Conservation (phyloP, 2,888 invertebrate species). For the Microplitis manilae region DNA sequence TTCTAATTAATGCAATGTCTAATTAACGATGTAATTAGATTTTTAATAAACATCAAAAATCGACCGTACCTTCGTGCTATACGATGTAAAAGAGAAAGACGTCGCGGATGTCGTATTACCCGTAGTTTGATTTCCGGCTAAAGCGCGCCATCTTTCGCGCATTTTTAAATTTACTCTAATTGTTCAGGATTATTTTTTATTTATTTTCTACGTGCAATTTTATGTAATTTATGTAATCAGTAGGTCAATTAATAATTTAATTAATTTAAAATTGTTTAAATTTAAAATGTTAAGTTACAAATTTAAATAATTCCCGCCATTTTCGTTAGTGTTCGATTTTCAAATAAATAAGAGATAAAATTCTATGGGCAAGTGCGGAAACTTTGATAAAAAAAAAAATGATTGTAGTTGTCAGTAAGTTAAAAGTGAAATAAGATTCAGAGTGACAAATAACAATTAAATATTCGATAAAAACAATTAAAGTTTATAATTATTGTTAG, state of each 20-base stretch:
- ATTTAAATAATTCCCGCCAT: not conserved
- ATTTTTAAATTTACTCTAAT: not conserved
- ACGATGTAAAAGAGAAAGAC: slow-evolving; percentile 62
- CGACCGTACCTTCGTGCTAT: slow-evolving; percentile 58
- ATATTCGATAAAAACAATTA: not conserved
- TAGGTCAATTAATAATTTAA: not conserved
- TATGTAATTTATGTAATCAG: not conserved
- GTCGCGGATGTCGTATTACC: slow-evolving; percentile 47
- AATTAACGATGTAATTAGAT: slow-evolving; percentile 59
- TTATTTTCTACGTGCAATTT: not conserved
- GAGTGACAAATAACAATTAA: not conserved
- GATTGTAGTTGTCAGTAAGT: not conserved
- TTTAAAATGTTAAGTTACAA: not conserved
- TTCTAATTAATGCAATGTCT: slow-evolving; percentile 28
- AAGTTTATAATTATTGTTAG: not conserved
- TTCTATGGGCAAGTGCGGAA: not conserved
- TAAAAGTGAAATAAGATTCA: not conserved
- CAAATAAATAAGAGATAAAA: not conserved
- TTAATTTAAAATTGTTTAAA: not conserved
- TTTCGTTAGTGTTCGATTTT: not conserved
- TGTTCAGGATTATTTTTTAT: not conserved
- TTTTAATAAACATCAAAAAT: slow-evolving; percentile 33
- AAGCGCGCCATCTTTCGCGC: slow-evolving; percentile 42
- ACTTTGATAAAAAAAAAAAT: not conserved
- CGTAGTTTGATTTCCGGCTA: slow-evolving; percentile 51